These are phyloP conservation scores for Phalacrocorax aristotelis DNA, from an alignment of 2,113 vertebrate genomes.

Conservation along the genomic window DNA sequence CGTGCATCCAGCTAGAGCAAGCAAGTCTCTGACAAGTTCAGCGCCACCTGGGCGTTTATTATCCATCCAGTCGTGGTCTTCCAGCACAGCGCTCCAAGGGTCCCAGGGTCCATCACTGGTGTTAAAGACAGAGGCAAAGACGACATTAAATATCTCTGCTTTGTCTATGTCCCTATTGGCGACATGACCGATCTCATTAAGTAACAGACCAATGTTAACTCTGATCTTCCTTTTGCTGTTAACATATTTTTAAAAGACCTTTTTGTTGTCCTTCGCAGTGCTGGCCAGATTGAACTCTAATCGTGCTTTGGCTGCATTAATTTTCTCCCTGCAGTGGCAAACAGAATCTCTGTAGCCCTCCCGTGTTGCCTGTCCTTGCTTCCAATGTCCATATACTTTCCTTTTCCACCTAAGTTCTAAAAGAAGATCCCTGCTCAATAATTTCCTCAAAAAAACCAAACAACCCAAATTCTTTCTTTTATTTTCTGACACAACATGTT, in stretches of 20 bases:
- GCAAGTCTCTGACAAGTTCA: not conserved
- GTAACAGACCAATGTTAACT: not conserved
- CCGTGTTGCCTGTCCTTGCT: too few species aligned
- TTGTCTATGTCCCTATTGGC: not conserved
- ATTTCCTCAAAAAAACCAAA: not conserved
- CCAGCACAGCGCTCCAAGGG: not conserved
- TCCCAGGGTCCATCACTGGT: not conserved
- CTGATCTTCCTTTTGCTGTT: not conserved
- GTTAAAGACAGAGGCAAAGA: not conserved
- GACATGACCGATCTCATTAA: not conserved
- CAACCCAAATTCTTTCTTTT: not conserved
- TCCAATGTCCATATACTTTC: not conserved
- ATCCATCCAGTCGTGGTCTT: not conserved
- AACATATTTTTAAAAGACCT: not conserved
- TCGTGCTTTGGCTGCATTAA: not conserved
- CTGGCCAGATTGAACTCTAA: not conserved
- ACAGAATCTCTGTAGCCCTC: not conserved
- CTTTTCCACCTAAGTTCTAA: not conserved
- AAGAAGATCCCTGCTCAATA: not conserved
- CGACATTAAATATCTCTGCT: not conserved
- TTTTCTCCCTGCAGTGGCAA: not conserved
- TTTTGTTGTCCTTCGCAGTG: not conserved
- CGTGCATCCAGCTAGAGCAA: not conserved
- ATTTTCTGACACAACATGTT: not conserved
- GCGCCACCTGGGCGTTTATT: too few species aligned